A percentile compares a stretch with the other conserved stretches of the same genome.
phyloP scores from a whole-genome alignment of 2,888 invertebrate species.

The Dioctria rufipes region DNA sequence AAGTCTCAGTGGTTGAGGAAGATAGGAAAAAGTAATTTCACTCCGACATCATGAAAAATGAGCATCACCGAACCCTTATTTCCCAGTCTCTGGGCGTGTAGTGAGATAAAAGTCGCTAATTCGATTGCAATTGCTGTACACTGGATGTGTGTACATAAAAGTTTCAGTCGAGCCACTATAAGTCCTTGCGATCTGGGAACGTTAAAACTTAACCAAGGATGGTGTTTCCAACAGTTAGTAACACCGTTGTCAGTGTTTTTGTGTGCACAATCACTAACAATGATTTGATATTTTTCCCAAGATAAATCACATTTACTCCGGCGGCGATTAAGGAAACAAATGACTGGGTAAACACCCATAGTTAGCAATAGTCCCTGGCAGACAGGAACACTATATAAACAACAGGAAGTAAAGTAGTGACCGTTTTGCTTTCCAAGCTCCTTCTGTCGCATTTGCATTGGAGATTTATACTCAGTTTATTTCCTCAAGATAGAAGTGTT shows the following conservation, averaged over 20 bases:
- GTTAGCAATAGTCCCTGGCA: slow-evolving; percentile 1
- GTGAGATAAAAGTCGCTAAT: not conserved
- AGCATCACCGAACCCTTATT: not conserved
- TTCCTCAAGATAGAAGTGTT: not conserved
- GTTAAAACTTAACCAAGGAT: not conserved
- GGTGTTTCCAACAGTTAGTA: not conserved
- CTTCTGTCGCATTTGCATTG: slow-evolving; percentile 28
- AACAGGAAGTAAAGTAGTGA: not conserved
- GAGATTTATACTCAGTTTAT: slow-evolving; percentile 11
- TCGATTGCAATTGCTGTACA: slow-evolving; percentile 1
- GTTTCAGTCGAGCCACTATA: too few species aligned
- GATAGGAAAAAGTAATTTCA: slow-evolving; percentile 17
- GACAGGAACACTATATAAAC: not conserved
- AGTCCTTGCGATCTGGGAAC: too few species aligned
- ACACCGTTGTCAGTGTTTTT: not conserved
- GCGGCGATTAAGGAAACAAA: slow-evolving; percentile 31
- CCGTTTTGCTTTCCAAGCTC: not conserved
- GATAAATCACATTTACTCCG: slow-evolving; percentile 31
- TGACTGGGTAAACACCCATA: slow-evolving; percentile 19
- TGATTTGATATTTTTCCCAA: slow-evolving; percentile 20
- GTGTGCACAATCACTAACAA: not conserved
- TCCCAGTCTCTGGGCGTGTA: too few species aligned
- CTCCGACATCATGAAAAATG: not conserved
- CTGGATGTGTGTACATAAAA: too few species aligned
- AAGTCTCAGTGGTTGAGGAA: not conserved